These are phyloP conservation scores for Cherax destructor DNA, from an alignment of 1,140 invertebrate species.

Conservation along the genomic window DNA sequence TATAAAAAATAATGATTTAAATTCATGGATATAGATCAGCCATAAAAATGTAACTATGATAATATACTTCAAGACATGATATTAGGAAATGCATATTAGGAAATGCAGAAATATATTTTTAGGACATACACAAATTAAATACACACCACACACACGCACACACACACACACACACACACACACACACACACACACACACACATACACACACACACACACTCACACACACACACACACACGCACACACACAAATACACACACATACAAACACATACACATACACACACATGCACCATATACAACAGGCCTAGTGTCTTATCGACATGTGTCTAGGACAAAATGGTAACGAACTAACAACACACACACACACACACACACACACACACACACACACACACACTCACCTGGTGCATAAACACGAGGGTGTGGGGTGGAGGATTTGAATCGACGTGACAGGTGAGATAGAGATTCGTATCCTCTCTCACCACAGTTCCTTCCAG, in stretches of 20 bases:
- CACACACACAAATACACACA: too few species aligned
- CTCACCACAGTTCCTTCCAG: slow-evolving; percentile 62
- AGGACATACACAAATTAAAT: background rate
- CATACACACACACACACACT: too few species aligned
- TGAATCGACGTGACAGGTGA: slow-evolving; percentile 66
- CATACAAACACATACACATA: background rate
- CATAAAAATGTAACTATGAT: background rate
- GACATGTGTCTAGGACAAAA: too few species aligned
- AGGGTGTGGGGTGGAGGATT: slow-evolving; percentile 66
- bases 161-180: background rate
- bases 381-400: background rate
- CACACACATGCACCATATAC: too few species aligned
- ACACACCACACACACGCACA: too few species aligned
- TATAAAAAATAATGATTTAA: background rate
- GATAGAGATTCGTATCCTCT: slow-evolving; percentile 62
- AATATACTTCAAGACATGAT: too few species aligned
- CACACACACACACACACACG: slow-evolving; percentile 17
- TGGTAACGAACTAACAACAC: too few species aligned
- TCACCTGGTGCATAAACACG: slow-evolving; percentile 65
- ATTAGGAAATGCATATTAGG: too few species aligned
- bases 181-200: background rate
- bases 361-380: background rate
- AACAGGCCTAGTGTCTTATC: too few species aligned
- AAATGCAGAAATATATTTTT: background rate
- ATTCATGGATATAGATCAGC: background rate